Conservation (phyloP, 2,797 vertebrate genomes). For the Acomys russatus region DNA sequence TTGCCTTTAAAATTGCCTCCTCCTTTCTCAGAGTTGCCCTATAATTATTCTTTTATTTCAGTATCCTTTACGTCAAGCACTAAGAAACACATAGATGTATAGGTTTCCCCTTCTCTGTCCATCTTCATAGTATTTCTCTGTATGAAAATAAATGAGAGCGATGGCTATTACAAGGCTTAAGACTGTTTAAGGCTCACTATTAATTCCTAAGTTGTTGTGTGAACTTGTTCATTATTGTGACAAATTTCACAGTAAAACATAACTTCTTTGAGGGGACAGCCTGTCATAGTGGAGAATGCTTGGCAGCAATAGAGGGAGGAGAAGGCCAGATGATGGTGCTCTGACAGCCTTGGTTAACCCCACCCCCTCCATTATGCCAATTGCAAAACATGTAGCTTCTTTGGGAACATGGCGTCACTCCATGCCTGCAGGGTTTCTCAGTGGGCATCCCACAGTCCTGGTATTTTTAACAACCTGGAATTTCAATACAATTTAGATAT, state of each 20-base stretch:
- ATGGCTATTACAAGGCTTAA: background rate
- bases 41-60: constrained; percentile 1
- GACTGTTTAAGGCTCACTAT: background rate
- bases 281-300: background rate
- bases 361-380: background rate
- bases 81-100: background rate
- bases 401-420: background rate
- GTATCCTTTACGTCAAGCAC: background rate
- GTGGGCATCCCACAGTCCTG: background rate
- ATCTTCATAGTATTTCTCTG: constrained; percentile 14
- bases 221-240: background rate
- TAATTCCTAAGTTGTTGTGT: background rate
- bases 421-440: background rate
- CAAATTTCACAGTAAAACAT: background rate
- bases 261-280: background rate
- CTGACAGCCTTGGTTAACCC: background rate
- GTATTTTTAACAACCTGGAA: background rate
- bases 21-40: background rate
- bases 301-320: background rate
- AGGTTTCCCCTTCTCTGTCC: background rate
- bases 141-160: background rate
- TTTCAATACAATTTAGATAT: background rate
- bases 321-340: background rate
- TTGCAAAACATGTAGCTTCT: background rate
- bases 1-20: constrained; percentile 15